Conservation (phyloP, 1,140 invertebrate species). For the Melitaea cinxia region DNA sequence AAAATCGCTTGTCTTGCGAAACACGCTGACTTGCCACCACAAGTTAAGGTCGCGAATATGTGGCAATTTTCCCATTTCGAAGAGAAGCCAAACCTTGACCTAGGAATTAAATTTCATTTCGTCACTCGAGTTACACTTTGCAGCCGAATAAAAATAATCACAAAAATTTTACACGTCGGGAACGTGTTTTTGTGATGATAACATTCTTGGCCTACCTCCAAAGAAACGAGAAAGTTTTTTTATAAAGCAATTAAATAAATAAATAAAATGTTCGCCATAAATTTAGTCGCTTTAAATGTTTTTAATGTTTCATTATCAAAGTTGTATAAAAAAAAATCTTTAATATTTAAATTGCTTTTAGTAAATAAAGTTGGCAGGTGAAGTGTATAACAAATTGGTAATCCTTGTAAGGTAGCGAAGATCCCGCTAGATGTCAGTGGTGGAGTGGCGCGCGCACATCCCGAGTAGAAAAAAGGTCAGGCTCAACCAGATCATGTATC, state of each 20-base stretch:
- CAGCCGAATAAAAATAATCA: slow-evolving; percentile 38
- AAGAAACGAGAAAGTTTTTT: background rate
- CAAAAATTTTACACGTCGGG: slow-evolving; percentile 18
- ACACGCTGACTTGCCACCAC: slow-evolving; percentile 60
- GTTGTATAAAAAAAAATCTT: background rate
- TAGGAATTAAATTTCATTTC: slow-evolving; percentile 77
- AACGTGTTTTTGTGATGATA: slow-evolving; percentile 8
- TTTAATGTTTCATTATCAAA: background rate
- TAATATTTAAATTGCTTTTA: background rate
- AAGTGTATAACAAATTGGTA: background rate
- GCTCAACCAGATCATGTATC: too few relatives aligned
- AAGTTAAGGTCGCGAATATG: slow-evolving; percentile 74
- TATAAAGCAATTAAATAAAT: background rate
- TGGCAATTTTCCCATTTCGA: slow-evolving; percentile 81
- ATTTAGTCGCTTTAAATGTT: background rate
- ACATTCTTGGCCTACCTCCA: slow-evolving; percentile 11
- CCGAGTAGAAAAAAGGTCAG: too few relatives aligned
- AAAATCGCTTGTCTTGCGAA: slow-evolving; percentile 53
- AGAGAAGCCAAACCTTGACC: slow-evolving; percentile 78
- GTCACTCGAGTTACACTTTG: slow-evolving; percentile 64
- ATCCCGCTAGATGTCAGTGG: slow-evolving; percentile 36
- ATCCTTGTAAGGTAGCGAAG: slow-evolving; percentile 13
- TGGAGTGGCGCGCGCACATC: slow-evolving; percentile 46
- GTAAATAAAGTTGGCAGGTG: background rate
- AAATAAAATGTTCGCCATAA: background rate